Evolutionary conservation across 2,113 vertebrate species (phyloP).

Genomic region (Tamias sibiricus): DNA sequence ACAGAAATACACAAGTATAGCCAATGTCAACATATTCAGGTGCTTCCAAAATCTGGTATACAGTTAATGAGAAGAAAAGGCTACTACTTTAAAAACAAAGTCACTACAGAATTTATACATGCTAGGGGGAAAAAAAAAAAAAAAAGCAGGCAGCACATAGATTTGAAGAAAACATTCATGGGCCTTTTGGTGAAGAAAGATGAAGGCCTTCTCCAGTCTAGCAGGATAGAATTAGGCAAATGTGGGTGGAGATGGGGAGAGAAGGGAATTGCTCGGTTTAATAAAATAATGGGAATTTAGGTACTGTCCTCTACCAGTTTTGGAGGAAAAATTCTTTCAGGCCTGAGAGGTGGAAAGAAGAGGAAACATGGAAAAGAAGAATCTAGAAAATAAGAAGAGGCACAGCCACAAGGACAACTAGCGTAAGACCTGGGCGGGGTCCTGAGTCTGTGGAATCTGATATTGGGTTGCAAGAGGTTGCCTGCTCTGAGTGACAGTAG

Average conservation of each 20-base stretch:
- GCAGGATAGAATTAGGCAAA: background rate
- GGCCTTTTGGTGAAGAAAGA: background rate
- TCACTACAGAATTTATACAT: background rate
- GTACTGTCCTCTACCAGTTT: accelerated
- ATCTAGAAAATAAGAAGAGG: background rate
- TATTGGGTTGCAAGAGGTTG: background rate
- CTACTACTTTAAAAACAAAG: background rate
- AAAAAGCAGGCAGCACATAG: no score
- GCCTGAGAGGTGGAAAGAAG: background rate
- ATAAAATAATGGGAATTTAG: background rate
- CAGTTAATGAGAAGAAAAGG: background rate
- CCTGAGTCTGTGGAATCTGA: no score
- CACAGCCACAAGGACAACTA: no score
- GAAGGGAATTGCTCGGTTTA: background rate
- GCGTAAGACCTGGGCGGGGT: background rate
- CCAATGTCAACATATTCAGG: background rate
- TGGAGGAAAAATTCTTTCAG: background rate
- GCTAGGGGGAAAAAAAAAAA: background rate
- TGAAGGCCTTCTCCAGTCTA: background rate
- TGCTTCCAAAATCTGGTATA: background rate
- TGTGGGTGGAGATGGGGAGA: accelerated
- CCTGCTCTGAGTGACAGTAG: background rate
- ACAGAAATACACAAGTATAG: background rate
- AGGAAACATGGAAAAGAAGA: background rate
- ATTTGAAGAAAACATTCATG: background rate